Base-by-base conservation (phyloP, 2,888 invertebrate species). In the Choristoneura rosaceana region DNA sequence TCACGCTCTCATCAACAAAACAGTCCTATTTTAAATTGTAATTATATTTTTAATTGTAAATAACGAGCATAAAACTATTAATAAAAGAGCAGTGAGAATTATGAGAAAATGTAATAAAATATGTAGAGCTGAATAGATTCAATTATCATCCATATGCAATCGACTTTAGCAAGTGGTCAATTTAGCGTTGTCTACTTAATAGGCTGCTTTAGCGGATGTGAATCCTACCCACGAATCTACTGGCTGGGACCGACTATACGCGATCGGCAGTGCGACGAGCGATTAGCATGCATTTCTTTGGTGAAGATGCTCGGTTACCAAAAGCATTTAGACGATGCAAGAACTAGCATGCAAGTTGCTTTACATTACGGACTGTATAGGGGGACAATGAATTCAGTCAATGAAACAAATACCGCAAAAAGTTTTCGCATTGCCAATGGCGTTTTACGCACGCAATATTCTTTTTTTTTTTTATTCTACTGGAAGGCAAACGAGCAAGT, bases 141-240 rank as follows among this genome's bases (percentile, higher is more conserved):
- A 45, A 45, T 38, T 38, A 25, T 25, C 4, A 45, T 62, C 47
- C 50, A 15, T 73, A 63, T 68, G 68, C 41, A 73, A 60, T 60
- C 50, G 64, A 43, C 69, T 64, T 73, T 64, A 69, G 58, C 64
- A 73, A 59, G 50, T 64, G 73, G 63, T 73, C 73, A 67, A 75
- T 74, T 74, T 70, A 76, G 70, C 67, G 60, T 66, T 69, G 71
- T 65, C 70, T 77, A n/a, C n/a, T n/a, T n/a, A 74, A 74, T 75
- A 65, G 71, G 70, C 66, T 69, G 50, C 70, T 70, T 69, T 65
- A 74, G 74, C 25, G 62, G 71, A 76, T 77, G 78, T 81, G 78
- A 81, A 76, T 76, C 75, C 74, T 69, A 70, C 74, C 74, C 69
- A 73, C 68, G 61, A 17, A 47, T 63, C 47, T 62, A 17, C 64